Evolutionary conservation across 2,113 vertebrate species (phyloP), one percentile per base, ranked within the genome.

Genomic region (Chionodraco myersi): DNA sequence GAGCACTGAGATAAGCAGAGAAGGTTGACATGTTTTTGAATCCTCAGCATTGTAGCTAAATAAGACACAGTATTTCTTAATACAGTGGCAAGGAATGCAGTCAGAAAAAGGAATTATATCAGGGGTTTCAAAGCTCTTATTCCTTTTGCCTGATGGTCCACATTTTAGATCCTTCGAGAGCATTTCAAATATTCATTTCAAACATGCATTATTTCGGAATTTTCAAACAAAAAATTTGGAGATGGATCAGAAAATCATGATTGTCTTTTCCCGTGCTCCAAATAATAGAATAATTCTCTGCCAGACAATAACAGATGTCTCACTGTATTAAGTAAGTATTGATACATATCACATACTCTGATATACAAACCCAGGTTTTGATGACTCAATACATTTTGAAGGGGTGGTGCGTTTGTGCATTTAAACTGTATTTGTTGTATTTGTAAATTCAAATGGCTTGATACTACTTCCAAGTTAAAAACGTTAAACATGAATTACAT

Each of bases 1-100:
- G 26, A 85, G 47, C 34, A 30, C 76, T 80, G 44, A 53, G 23
- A 73, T 47, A 26, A 71, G 59, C 36, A 75, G 51, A 72, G 56
- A 67, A 47, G 14, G 52, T 51, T 44, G 61, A 77, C 44, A 75
- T 45, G 54, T 58, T 84, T 47, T 72, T 58, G 13, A 70, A 65
- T 41, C 2, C n/a, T n/a, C 47, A 23, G 48, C 52, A 30, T 58
- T 69, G 1, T 12, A 65, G 21, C 36, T 49, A 49, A 72, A 69
- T 15, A 47, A 54, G 36, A 30, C 13, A 45, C 21, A 26, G n/a
- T 3, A 15, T 63, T 74, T 74, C 2, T 18, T 62, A 26, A 18
- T 18, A 12, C 9, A 34, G 16, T 3, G 58, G 5, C 4, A 21
- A 13, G 6, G 1, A 61, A 23, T 64, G 30, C 0, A n/a, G 21